phyloP scores from a whole-genome alignment of 2,888 invertebrate species.

The Patella ulyssiponensis region DNA sequence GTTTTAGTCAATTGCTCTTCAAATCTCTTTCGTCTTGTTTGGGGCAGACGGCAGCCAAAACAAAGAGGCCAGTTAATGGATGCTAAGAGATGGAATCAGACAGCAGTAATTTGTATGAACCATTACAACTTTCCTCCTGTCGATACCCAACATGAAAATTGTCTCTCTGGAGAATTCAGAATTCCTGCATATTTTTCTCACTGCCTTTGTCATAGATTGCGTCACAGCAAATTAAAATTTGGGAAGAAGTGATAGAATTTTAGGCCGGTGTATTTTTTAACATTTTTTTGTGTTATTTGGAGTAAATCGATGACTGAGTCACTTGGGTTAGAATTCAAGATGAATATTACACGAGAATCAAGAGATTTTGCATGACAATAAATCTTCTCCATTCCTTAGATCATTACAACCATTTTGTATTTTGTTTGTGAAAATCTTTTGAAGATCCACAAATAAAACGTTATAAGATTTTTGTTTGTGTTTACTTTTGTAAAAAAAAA shows the following conservation, averaged over 20 bases:
- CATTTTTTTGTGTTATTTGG: background rate
- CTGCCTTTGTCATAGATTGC: conserved; percentile 11
- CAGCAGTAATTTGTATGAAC: background rate
- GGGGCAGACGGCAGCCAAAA: no score
- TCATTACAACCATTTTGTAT: background rate
- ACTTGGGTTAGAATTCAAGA: conserved; percentile 3
- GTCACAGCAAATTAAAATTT: conserved; percentile 13
- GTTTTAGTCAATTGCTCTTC: no score
- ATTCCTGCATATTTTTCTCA: conserved; percentile 7
- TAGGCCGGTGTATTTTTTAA: background rate
- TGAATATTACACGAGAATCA: conserved; percentile 3
- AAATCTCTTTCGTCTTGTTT: no score
- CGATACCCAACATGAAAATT: conserved; percentile 2
- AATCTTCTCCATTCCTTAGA: background rate
- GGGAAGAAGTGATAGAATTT: conserved; percentile 3
- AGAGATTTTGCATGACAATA: background rate
- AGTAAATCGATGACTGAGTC: conserved; percentile 2
- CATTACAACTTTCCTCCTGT: conserved; percentile 2
- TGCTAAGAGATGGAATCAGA: background rate
- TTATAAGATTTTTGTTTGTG: no score
- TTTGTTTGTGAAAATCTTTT: no score
- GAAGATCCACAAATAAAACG: no score
- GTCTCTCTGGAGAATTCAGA: background rate
- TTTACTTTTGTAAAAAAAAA: no score
- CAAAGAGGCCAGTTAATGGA: no score